Percentiles rank a stretch among this genome's conserved stretches.
Evolutionary conservation across 1,140 invertebrate genomes (phyloP).

Genomic region (Brachystomella parvula): DNA sequence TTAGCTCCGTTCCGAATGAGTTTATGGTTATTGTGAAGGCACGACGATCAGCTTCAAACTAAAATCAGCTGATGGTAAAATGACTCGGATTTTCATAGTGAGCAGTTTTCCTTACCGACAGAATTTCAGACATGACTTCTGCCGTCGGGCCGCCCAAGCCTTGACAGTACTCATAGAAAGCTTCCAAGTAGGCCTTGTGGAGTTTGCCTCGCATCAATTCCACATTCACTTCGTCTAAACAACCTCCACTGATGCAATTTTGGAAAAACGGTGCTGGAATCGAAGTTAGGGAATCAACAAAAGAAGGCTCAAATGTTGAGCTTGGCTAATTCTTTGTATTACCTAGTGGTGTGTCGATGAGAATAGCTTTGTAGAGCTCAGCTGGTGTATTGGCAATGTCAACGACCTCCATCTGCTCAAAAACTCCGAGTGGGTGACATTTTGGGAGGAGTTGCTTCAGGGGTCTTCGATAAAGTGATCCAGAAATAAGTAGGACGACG

Average conservation of each 20-base stretch:
- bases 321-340: too few relatives aligned
- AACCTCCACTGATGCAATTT: slow-evolving; percentile 99
- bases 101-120: slow-evolving; percentile 93
- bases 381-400: slow-evolving; percentile 97
- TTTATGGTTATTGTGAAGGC: slow-evolving; percentile 99
- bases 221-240: slow-evolving; percentile 99
- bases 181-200: slow-evolving; percentile 98
- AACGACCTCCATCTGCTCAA: slow-evolving; percentile 99
- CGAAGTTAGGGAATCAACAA: too few relatives aligned
- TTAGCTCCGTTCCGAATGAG: slow-evolving; percentile 97
- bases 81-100: too few relatives aligned
- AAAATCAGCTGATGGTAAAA: too few relatives aligned
- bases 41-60: slow-evolving; percentile 97
- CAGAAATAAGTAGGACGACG: slow-evolving; percentile 97
- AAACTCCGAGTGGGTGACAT: slow-evolving; percentile 97
- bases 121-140: slow-evolving; percentile 98
- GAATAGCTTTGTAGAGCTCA: slow-evolving; percentile 96
- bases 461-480: slow-evolving; percentile 94
- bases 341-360: slow-evolving; percentile 98
- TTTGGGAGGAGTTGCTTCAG: slow-evolving; percentile 98
- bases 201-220: slow-evolving; percentile 99
- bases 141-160: slow-evolving; percentile 94
- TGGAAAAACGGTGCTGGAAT: slow-evolving; percentile 99
- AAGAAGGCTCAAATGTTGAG: too few relatives aligned
- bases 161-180: slow-evolving; percentile 91